These are phyloP conservation scores for Crotalus helleri DNA, from an alignment of 2,113 vertebrate genomes.

Conservation along the genomic window DNA sequence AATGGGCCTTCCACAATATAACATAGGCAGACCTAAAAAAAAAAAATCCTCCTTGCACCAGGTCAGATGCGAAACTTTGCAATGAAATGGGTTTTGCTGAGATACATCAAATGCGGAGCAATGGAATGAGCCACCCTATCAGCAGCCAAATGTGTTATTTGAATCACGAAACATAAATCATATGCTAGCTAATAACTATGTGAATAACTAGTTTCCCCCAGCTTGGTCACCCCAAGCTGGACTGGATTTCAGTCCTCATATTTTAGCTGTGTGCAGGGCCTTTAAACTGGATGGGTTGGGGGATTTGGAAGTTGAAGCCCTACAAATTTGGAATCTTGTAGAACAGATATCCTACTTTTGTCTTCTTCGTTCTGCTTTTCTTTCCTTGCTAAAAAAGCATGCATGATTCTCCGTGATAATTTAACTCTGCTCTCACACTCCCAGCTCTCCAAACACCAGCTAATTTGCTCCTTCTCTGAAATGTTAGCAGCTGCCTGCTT, in stretches of 20 bases:
- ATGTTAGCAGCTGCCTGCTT: neutral
- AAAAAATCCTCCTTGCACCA: neutral
- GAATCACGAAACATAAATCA: neutral
- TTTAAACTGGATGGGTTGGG: neutral
- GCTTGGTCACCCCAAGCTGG: neutral
- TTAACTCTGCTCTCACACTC: neutral
- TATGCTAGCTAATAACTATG: neutral
- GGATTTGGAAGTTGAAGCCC: neutral
- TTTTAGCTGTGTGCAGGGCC: neutral
- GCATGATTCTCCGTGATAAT: neutral
- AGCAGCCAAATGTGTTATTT: neutral
- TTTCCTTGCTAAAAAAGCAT: neutral
- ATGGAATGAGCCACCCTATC: neutral
- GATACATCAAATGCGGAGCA: neutral
- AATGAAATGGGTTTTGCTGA: no score
- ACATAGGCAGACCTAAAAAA: neutral
- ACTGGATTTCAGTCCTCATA: neutral
- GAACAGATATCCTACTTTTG: neutral
- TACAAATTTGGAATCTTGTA: neutral
- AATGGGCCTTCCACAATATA: neutral
- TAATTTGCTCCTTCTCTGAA: conserved; percentile 6
- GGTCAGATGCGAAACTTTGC: neutral
- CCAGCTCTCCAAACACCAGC: neutral
- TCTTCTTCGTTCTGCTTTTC: neutral
- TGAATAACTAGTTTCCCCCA: neutral